Conservation (phyloP, 1,140 invertebrate species). For the Chymomyza costata region DNA sequence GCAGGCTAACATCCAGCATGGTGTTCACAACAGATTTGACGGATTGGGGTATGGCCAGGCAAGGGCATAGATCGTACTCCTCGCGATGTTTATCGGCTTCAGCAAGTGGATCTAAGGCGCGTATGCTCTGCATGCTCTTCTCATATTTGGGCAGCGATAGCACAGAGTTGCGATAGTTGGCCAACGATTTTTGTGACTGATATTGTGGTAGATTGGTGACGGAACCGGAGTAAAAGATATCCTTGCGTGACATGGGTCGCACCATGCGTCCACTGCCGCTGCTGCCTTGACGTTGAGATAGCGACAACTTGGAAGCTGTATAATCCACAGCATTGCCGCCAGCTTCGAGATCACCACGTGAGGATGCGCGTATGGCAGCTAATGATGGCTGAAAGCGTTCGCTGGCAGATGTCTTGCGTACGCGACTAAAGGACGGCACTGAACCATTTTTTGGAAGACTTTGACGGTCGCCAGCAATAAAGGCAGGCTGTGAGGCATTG, state of each 20-base stretch:
- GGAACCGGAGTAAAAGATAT: slow-evolving; percentile 98
- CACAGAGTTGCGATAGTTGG: slow-evolving; percentile 89
- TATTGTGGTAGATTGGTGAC: slow-evolving; percentile 93
- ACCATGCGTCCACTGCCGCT: slow-evolving; percentile 79
- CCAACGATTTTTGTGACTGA: slow-evolving; percentile 93
- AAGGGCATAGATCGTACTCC: slow-evolving; percentile 85
- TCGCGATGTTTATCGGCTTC: slow-evolving; percentile 82
- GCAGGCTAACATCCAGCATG: slow-evolving; percentile 94
- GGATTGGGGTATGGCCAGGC: slow-evolving; percentile 85
- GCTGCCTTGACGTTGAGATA: slow-evolving; percentile 49
- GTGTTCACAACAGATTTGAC: slow-evolving; percentile 89
- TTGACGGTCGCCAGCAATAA: slow-evolving; percentile 83
- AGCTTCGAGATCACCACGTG: slow-evolving; percentile 79
- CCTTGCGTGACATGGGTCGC: slow-evolving; percentile 94
- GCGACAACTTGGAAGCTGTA: slow-evolving; percentile 76
- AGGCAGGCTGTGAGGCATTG: slow-evolving; percentile 89
- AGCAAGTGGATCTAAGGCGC: slow-evolving; percentile 64
- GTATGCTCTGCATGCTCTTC: slow-evolving; percentile 78
- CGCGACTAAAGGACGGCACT: slow-evolving; percentile 90
- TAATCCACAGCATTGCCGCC: slow-evolving; percentile 66
- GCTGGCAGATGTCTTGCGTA: slow-evolving; percentile 86
- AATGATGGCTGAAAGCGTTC: slow-evolving; percentile 87
- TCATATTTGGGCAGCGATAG: slow-evolving; percentile 84
- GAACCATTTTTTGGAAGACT: slow-evolving; percentile 90
- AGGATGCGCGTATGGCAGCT: slow-evolving; percentile 84